Conservation (phyloP, 2,113 vertebrate genomes). For the Lota lota region DNA sequence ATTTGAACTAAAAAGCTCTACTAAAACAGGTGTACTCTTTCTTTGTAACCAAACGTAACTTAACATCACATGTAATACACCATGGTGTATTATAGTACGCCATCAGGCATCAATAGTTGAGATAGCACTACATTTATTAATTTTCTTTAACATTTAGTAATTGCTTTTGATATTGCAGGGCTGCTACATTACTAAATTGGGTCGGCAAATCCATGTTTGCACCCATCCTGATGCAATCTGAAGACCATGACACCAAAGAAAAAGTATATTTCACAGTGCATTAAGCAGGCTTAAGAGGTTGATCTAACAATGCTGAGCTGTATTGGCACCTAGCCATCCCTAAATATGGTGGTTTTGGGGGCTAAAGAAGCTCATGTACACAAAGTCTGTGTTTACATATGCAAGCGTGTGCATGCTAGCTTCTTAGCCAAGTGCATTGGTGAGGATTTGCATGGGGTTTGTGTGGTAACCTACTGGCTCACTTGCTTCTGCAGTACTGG, state of each 20-base stretch:
- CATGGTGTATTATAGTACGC: no score
- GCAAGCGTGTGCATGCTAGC: not conserved
- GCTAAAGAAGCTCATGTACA: not conserved
- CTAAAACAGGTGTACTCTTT: no score
- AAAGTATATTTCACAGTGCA: slow-evolving; percentile 20
- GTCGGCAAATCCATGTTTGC: slow-evolving; percentile 18
- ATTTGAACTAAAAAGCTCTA: no score
- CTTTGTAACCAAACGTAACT: no score
- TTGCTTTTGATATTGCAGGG: not conserved
- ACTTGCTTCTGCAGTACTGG: slow-evolving; percentile 5
- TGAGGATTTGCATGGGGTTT: not conserved
- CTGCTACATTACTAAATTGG: not conserved
- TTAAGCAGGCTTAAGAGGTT: slow-evolving; percentile 29
- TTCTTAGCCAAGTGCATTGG: not conserved
- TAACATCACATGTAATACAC: no score
- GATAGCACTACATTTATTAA: no score
- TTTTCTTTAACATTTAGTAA: no score
- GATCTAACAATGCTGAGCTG: slow-evolving; percentile 30
- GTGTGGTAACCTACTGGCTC: not conserved
- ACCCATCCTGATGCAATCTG: slow-evolving; percentile 21
- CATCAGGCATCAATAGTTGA: no score
- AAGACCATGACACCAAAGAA: slow-evolving; percentile 10
- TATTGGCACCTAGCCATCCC: slow-evolving; percentile 12
- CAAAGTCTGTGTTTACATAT: not conserved
- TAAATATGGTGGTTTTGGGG: slow-evolving; percentile 7